Percentiles rank a stretch among this genome's conserved stretches.
These are phyloP conservation scores for Thalassaphorura encarpata DNA, from an alignment of 1,140 invertebrate genomes.

Conservation along the genomic window DNA sequence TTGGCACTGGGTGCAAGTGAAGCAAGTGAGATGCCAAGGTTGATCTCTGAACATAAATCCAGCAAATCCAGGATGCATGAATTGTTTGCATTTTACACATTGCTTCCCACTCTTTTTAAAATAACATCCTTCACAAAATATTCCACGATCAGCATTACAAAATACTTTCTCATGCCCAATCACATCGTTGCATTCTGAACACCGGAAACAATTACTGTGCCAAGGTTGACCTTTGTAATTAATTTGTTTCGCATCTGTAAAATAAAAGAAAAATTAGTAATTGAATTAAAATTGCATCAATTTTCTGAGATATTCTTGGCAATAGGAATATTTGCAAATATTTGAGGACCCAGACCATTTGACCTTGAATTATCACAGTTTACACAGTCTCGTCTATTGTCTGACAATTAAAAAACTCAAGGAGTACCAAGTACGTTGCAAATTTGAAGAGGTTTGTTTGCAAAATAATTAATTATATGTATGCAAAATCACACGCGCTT, in stretches of 20 bases:
- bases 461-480: no score
- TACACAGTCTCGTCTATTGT: background rate
- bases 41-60: constrained; percentile 73
- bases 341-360: constrained; percentile 7
- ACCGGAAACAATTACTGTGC: constrained; percentile 10
- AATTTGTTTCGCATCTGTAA: constrained; percentile 3
- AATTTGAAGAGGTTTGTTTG: no score
- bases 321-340: background rate
- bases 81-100: constrained; percentile 11
- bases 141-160: background rate
- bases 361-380: background rate
- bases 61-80: background rate
- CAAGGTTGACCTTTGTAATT: constrained; percentile 6
- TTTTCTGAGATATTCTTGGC: background rate
- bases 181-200: constrained; percentile 7
- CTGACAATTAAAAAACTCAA: background rate
- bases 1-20: constrained; percentile 91
- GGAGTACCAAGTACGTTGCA: no score
- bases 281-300: background rate
- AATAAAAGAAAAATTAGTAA: background rate
- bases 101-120: constrained; percentile 13
- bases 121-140: constrained; percentile 17
- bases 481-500: no score
- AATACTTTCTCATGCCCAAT: constrained; percentile 12
- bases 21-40: constrained; percentile 99